These are phyloP conservation scores for Creontiades dilutus DNA, from an alignment of 2,888 invertebrate genomes.

Conservation along the genomic window DNA sequence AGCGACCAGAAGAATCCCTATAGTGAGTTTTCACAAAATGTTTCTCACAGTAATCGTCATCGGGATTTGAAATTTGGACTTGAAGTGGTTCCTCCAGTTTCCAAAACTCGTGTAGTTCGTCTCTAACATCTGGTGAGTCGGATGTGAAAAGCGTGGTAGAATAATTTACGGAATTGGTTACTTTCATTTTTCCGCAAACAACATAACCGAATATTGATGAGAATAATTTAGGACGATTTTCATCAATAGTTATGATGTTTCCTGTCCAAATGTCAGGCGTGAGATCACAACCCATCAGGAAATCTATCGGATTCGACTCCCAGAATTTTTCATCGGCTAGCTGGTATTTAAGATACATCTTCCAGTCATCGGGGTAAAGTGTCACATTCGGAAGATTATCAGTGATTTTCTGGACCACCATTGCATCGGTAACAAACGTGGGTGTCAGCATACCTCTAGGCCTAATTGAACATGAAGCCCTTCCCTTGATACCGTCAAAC, in stretches of 20 bases:
- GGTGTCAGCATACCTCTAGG: neutral
- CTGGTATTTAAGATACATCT: conserved; percentile 1
- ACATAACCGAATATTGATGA: conserved; percentile 21
- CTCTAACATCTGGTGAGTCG: neutral
- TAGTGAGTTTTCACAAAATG: conserved; percentile 28
- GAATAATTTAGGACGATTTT: conserved; percentile 2
- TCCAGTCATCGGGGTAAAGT: neutral
- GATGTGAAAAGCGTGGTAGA: neutral
- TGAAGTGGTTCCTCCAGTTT: neutral
- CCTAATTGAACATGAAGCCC: conserved; percentile 20
- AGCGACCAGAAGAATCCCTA: neutral
- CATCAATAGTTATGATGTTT: neutral
- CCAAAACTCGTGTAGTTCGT: neutral
- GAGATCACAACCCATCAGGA: conserved; percentile 57
- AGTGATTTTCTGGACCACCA: conserved; percentile 29
- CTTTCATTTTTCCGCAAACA: neutral
- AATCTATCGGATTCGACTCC: conserved; percentile 38
- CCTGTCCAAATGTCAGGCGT: conserved; percentile 43
- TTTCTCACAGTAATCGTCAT: conserved; percentile 19
- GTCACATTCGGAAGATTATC: conserved; percentile 14
- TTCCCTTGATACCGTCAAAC: conserved; percentile 20
- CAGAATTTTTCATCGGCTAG: conserved; percentile 38
- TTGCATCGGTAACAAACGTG: conserved; percentile 17
- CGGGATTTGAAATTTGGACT: neutral
- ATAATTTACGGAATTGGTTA: neutral